A percentile compares a stretch with the other conserved stretches of the same genome.
These are phyloP conservation scores for Egretta garzetta DNA, from an alignment of 2,113 vertebrate genomes.

Conservation along the genomic window DNA sequence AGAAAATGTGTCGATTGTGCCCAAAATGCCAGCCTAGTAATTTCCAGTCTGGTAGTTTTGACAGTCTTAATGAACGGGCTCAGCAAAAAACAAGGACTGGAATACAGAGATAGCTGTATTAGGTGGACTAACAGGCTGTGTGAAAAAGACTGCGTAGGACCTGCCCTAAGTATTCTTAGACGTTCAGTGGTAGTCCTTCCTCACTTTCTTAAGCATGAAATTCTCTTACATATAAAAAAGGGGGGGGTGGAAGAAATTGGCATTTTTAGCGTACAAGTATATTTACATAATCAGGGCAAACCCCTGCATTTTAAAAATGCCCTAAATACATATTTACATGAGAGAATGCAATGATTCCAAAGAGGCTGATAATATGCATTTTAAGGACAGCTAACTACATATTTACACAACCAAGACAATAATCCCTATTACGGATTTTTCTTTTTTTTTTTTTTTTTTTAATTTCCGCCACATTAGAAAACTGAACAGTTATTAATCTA, in stretches of 20 bases:
- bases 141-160: background rate
- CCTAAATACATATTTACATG: slow-evolving; percentile 67
- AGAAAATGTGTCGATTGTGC: slow-evolving; percentile 38
- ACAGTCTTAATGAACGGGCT: slow-evolving; percentile 16
- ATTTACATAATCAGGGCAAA: slow-evolving; percentile 62
- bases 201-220: slow-evolving; percentile 53
- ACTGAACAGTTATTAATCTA: slow-evolving; percentile 16
- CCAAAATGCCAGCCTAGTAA: slow-evolving; percentile 48
- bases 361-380: slow-evolving; percentile 52
- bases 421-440: slow-evolving; percentile 10
- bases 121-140: background rate
- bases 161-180: slow-evolving; percentile 25
- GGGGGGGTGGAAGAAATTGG: background rate
- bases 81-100: slow-evolving; percentile 52
- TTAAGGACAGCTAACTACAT: slow-evolving; percentile 48
- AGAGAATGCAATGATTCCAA: slow-evolving; percentile 54
- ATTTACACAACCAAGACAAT: slow-evolving; percentile 62
- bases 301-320: slow-evolving; percentile 51
- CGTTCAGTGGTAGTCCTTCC: slow-evolving; percentile 17
- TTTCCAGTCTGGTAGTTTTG: slow-evolving; percentile 57
- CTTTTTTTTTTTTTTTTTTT: background rate
- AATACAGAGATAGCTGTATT: background rate
- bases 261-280: slow-evolving; percentile 12
- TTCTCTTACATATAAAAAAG: background rate
- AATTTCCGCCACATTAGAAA: slow-evolving; percentile 26